Percentiles rank a stretch among this genome's conserved stretches.
These are phyloP conservation scores for Cyanocitta stelleri DNA, from an alignment of 2,113 vertebrate genomes.

Conservation along the genomic window DNA sequence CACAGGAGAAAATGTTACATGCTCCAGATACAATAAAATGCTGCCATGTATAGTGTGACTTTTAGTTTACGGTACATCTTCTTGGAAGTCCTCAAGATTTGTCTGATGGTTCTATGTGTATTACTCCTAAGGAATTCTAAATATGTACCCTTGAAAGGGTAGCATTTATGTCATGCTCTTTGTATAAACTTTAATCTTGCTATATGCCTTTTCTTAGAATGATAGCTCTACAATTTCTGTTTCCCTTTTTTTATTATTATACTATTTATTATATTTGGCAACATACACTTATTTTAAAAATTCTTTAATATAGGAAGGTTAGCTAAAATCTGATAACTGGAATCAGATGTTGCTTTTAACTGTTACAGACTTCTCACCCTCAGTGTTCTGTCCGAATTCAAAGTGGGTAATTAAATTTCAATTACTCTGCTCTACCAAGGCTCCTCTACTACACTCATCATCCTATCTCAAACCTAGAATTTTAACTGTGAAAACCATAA, in stretches of 20 bases:
- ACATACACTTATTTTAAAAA: not conserved
- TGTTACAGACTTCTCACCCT: not conserved
- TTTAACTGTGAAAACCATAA: not conserved
- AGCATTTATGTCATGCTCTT: not conserved
- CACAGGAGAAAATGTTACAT: not conserved
- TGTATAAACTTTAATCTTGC: not conserved
- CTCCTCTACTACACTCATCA: not conserved
- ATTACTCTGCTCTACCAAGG: not conserved
- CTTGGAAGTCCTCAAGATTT: not conserved
- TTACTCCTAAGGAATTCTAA: not conserved
- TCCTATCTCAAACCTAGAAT: not conserved
- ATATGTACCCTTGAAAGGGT: not conserved
- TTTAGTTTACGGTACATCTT: not conserved
- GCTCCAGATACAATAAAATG: not conserved
- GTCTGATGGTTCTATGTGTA: not conserved
- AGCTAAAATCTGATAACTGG: not conserved
- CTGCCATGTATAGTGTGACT: not conserved
- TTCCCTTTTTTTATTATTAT: not conserved
- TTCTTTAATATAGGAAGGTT: not conserved
- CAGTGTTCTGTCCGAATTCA: not conserved
- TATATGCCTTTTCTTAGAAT: not conserved
- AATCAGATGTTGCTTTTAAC: slow-evolving; percentile 2
- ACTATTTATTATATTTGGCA: not conserved
- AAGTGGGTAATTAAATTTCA: not conserved
- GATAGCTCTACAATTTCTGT: not conserved